These are phyloP conservation scores for Mylabris sibirica DNA, from an alignment of 2,888 invertebrate species.

Conservation along the genomic window DNA sequence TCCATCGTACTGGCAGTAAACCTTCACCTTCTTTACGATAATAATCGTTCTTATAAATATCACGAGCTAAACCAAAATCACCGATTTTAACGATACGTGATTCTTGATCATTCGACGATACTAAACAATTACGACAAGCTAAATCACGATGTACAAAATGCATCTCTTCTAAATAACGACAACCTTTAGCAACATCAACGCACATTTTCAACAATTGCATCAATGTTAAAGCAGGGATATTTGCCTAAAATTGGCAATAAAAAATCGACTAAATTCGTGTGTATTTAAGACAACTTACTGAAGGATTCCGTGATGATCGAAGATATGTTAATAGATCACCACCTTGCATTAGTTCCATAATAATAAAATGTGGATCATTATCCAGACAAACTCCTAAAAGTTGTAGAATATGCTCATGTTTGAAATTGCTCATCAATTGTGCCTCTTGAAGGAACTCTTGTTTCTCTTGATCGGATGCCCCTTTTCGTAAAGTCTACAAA, in stretches of 20 bases:
- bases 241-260: conserved; percentile 61
- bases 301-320: conserved; percentile 78
- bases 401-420: conserved; percentile 93
- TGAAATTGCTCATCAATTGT: conserved; percentile 95
- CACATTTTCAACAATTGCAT: conserved; percentile 91
- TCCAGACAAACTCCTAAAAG: conserved; percentile 94
- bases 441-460: conserved; percentile 96
- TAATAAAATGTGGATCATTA: conserved; percentile 90
- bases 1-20: conserved; percentile 94
- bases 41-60: conserved; percentile 97
- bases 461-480: conserved; percentile 88
- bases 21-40: conserved; percentile 94
- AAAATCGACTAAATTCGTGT: background rate
- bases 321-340: conserved; percentile 94
- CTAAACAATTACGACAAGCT: conserved; percentile 95
- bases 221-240: conserved; percentile 74
- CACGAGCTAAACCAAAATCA: conserved; percentile 95
- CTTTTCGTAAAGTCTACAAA: conserved; percentile 84
- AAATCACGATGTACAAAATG: conserved; percentile 97
- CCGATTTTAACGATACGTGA: conserved; percentile 92
- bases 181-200: conserved; percentile 94
- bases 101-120: conserved; percentile 74
- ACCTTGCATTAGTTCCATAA: conserved; percentile 97
- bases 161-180: conserved; percentile 94
- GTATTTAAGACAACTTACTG: conserved; percentile 62